Evolutionary conservation across 2,888 invertebrate genomes (phyloP).

Genomic region (Caenorhabditis doughertyi): DNA sequence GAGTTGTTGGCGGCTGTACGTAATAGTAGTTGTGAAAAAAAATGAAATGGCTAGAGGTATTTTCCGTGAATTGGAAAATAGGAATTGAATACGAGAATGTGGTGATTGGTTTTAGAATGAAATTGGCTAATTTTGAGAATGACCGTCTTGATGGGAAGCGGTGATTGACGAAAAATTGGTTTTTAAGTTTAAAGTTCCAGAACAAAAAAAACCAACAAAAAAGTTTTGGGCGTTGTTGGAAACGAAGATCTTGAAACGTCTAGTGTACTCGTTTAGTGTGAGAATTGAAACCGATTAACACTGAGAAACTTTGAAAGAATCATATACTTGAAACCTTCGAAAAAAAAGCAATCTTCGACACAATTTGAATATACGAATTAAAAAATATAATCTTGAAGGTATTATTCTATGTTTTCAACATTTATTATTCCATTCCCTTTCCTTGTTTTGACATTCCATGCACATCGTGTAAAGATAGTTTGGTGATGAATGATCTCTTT

Average conservation of each 20-base stretch:
- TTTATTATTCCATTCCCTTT: neutral
- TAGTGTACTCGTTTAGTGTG: slow-evolving; percentile 27
- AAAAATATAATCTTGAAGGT: too few species aligned
- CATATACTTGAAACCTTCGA: neutral
- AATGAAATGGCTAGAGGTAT: slow-evolving; percentile 8
- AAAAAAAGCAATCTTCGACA: neutral
- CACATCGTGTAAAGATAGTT: too few species aligned
- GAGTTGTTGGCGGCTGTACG: slow-evolving; percentile 43
- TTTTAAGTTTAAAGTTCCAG: slow-evolving; percentile 13
- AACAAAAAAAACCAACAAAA: slow-evolving; percentile 2
- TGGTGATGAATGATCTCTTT: slow-evolving; percentile 22
- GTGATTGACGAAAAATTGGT: slow-evolving; percentile 47
- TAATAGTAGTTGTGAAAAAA: slow-evolving; percentile 12
- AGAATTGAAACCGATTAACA: slow-evolving; percentile 37
- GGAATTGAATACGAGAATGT: slow-evolving; percentile 15
- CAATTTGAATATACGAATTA: too few species aligned
- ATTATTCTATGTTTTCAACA: neutral
- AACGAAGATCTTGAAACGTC: slow-evolving; percentile 18
- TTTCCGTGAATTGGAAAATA: slow-evolving; percentile 29
- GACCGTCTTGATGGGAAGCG: slow-evolving; percentile 4
- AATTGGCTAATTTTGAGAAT: slow-evolving; percentile 51
- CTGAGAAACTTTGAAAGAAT: slow-evolving; percentile 12
- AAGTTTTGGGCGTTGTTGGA: slow-evolving; percentile 33
- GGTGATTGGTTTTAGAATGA: slow-evolving; percentile 35
- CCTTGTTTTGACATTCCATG: neutral